A percentile compares a stretch with the other conserved stretches of the same genome.
These are phyloP conservation scores for Ruditapes philippinarum DNA, from an alignment of 1,140 invertebrate species.

Conservation along the genomic window DNA sequence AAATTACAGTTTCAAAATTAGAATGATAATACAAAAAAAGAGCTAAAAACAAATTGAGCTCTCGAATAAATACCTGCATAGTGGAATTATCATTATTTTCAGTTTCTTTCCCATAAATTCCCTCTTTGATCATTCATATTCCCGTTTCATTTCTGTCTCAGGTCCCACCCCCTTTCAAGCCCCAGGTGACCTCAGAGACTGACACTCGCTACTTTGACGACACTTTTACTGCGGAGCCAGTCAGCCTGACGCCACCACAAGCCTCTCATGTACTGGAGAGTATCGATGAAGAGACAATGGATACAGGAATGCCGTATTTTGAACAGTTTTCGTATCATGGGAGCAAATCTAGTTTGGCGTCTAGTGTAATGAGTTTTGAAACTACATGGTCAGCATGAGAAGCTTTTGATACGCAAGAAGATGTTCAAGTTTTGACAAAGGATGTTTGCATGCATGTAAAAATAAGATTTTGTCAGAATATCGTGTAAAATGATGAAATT, in stretches of 20 bases:
- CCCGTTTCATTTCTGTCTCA: conserved; percentile 76
- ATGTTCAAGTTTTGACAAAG: no score
- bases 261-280: conserved; percentile 72
- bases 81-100: not conserved
- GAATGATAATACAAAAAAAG: no score
- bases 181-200: conserved; percentile 97
- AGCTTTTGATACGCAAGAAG: no score
- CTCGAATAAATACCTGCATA: not conserved
- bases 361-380: conserved; percentile 82
- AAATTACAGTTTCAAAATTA: no score
- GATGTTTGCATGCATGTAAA: no score
- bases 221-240: conserved; percentile 99
- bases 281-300: conserved; percentile 77
- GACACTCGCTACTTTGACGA: conserved; percentile 99
- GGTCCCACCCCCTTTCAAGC: conserved; percentile 94
- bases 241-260: conserved; percentile 96
- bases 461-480: no score
- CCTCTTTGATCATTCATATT: conserved; percentile 63
- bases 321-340: conserved; percentile 85
- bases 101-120: not conserved
- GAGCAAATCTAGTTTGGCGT: conserved; percentile 78
- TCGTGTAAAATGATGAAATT: no score
- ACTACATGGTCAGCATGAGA: conserved; percentile 78
- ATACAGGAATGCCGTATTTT: conserved; percentile 80
- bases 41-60: no score